phyloP scores from a whole-genome alignment of 2,888 invertebrate species.

The Tholera decimalis region DNA sequence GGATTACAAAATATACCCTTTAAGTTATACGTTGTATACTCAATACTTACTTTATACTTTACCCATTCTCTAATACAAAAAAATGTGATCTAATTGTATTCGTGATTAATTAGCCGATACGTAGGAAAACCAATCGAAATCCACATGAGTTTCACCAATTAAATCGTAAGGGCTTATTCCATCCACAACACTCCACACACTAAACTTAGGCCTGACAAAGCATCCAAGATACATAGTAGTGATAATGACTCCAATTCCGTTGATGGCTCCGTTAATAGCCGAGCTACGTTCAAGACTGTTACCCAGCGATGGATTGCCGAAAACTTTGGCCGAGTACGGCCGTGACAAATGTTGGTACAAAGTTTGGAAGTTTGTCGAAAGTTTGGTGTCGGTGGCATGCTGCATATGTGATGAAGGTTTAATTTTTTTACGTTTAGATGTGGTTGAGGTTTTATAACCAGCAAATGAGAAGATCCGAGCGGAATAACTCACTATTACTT shows the following conservation, averaged over 20 bases:
- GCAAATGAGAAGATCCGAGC: no score
- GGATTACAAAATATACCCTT: no score
- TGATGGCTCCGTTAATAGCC: constrained; percentile 58
- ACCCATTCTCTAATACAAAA: no score
- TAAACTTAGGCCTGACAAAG: constrained; percentile 52
- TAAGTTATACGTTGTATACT: no score
- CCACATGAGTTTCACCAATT: no score
- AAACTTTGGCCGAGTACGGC: constrained; percentile 43
- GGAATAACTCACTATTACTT: no score
- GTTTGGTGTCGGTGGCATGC: constrained; percentile 10
- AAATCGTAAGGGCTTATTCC: constrained; percentile 8
- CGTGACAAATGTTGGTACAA: constrained; percentile 53
- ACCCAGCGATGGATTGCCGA: constrained; percentile 56
- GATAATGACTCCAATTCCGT: constrained; percentile 57
- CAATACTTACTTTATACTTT: no score
- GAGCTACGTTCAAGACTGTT: constrained; percentile 49
- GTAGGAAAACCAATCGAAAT: no score
- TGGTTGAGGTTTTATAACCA: background rate
- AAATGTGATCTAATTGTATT: no score
- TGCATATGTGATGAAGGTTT: constrained; percentile 6
- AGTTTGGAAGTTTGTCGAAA: constrained; percentile 28
- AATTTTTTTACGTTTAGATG: background rate
- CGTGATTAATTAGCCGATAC: no score
- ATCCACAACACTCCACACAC: constrained; percentile 19
- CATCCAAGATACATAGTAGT: constrained; percentile 59